Base-by-base conservation (phyloP, 2,113 vertebrate genomes). In the Tympanuchus pallidicinctus region DNA sequence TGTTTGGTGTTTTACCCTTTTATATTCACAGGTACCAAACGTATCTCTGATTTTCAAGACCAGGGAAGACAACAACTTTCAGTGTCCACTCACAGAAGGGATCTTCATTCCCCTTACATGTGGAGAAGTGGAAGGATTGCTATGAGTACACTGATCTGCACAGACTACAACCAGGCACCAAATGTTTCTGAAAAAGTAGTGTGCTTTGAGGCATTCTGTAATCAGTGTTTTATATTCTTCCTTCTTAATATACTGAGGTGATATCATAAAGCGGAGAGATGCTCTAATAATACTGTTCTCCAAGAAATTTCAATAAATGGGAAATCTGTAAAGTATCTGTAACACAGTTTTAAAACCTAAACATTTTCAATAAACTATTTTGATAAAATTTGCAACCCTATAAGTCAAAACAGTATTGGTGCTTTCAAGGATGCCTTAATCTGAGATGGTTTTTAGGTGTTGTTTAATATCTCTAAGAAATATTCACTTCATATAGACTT, bases 381-480 rank as follows among this genome's bases (percentile, higher is more conserved):
- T 54, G 66, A 38, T 66, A 56, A 82, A 79, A 76, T 27, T 59
- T 5, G 45, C 6, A 74, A 45, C 30, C 42, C 78, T 74, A 83
- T 64, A 70, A 87, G 43, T 92, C 84, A 89, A 84, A 90, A 48
- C 28, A 93, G 5, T 43, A 45, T 6, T 45, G 34, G 13, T 67
- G 43, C 10, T 80, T 87, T 74, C n/a, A 18, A 71, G 28, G 32
- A 66, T 70, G 43, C 17, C 78, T 92, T 92, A 80, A 88, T 77
- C 73, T 88, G 79, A 61, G 25, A 48, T 91, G 65, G 60, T 86
- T 71, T 71, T 48, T 69, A 32, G 57, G 34, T 65, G 59, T 57
- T 93, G 22, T 90, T 92, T 93, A 91, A 86, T 81, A 90, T 71
- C n/a, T 65, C 65, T 74, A 36, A 94, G 52, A 32, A 91, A 65